Evolutionary conservation across 1,140 invertebrate genomes (phyloP).

Genomic region (Drosophila elegans): DNA sequence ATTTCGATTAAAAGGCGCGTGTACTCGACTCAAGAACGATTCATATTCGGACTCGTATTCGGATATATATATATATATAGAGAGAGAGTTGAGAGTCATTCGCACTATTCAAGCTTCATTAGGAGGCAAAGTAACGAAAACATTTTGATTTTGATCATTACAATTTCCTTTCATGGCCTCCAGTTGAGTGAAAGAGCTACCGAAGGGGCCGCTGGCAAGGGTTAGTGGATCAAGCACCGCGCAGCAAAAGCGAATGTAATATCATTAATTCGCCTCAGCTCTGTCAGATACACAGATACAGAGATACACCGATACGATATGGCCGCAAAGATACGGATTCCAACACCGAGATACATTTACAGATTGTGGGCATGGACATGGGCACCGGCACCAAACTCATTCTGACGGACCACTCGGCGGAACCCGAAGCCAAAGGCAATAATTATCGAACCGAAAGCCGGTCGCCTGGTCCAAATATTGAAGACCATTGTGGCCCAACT

Average conservation of each 20-base stretch:
- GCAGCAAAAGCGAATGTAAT: slow-evolving; percentile 60
- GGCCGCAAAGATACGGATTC: slow-evolving; percentile 33
- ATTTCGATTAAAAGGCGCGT: slow-evolving; percentile 83
- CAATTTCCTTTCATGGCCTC: slow-evolving; percentile 75
- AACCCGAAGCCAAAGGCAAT: slow-evolving; percentile 53
- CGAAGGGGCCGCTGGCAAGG: slow-evolving; percentile 61
- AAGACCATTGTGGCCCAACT: slow-evolving; percentile 43
- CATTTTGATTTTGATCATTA: slow-evolving; percentile 83
- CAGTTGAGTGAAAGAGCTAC: slow-evolving; percentile 70
- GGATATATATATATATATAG: background rate
- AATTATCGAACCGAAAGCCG: slow-evolving; percentile 69
- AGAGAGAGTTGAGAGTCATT: slow-evolving; percentile 68
- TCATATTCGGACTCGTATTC: no score
- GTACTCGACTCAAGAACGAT: slow-evolving; percentile 37
- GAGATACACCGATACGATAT: slow-evolving; percentile 4
- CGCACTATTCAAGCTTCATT: slow-evolving; percentile 82
- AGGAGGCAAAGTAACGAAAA: slow-evolving; percentile 82
- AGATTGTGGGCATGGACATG: slow-evolving; percentile 47
- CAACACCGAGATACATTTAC: slow-evolving; percentile 58
- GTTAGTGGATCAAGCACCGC: slow-evolving; percentile 75
- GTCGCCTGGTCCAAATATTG: slow-evolving; percentile 67
- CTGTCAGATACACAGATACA: slow-evolving; percentile 23
- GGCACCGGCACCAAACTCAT: slow-evolving; percentile 20
- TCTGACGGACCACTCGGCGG: slow-evolving; percentile 35
- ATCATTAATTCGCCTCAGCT: slow-evolving; percentile 75